Base-by-base conservation (phyloP, 1,140 invertebrate genomes). In the Drosophila varians region DNA sequence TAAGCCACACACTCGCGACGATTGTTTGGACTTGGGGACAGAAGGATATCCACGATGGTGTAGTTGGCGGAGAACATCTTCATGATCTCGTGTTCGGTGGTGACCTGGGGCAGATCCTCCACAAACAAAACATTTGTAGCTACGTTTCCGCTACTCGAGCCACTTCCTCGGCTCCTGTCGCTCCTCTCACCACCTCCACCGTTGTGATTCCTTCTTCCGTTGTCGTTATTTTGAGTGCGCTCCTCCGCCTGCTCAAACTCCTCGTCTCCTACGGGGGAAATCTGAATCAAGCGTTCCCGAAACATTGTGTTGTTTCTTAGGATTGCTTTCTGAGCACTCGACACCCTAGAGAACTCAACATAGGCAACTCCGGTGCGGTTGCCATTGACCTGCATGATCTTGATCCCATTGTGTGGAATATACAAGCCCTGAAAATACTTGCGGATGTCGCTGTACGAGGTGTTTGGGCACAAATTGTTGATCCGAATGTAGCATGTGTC, bases 401-500 rank as follows among this genome's bases (percentile, higher is more conserved):
- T 98, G 25, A 98, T 94, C 3, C 96, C 96, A 78, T 96, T 95
- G 62, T 95, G 95, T 7, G 95, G 94, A 34, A 98, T 96, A 76
- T 94, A 94, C 48, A 95, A 93, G 6, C 94, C 94, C 4, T 94
- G 93, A 87, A 98, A 98, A 62, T 97, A 96, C 49, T 95, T 93
- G 8, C 96, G 92, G 0, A 98, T 92, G 78, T 98, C 96, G 16
- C 94, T 93, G 78, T 96, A 96, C n/a, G 94, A 84, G 0, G 95
- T 93, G 57, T 93, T 94, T 12, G 93, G 90, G 1, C 94, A 93
- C 86, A 96, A 93, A 53, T 95, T 95, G 36, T 93, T 93, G 0
- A 97, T 92, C 70, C 95, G 94, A 7, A 97, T 93, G 76, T 95
- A 96, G 46, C 92, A 92, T 5, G 93, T 93, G 19, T 87, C 82